Evolutionary conservation across 1,140 invertebrate genomes (phyloP), one percentile per base, ranked within the genome.

Genomic region (Physella acuta): DNA sequence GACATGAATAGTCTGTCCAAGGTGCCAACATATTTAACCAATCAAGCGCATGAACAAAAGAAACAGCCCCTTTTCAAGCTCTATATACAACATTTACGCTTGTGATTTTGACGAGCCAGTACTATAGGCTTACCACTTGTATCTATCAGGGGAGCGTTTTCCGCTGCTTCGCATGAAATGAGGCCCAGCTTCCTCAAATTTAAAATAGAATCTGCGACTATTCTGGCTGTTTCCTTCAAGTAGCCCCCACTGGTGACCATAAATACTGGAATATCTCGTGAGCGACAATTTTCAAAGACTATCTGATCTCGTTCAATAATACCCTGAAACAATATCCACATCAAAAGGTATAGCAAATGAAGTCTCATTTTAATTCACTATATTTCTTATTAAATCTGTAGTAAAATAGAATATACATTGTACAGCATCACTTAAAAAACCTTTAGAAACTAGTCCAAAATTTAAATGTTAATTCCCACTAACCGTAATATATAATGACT

Each of bases 231-330:
- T 66, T 87, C 86, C 68, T 89, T 88, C 55, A 90, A 87, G 84
- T 95, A 95, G 0, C 94, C 94, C 11, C 94, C 94, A 80, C 92
- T 94, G 0, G 93, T 93, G 24, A 95, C 79, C 93, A 95, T 95
- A 1, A 93, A 89, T 53, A 95, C 90, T 0, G 93, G 93, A 71
- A 94, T 91, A 16, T 87, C 80, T 20, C 87, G 79, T 5, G 88
- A 72, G 67, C 88, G 86, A 44, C 90, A 91, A 73, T 89, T 88
- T 71, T 88, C 84, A 81, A 95, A 95, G 2, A 95, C 92, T 34
- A 93, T 87, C 83, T 93, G 90, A 82, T 95, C 94, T 72, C 94
- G 86, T 79, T 89, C 85, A 58, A 94, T 90, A 28, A 95, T 91
- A 24, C 92, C 93, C 89, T 93, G 83, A 55, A 83, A 77, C 53